phyloP scores from a whole-genome alignment of 2,113 vertebrate genomes.

The Bujurquina vittata region DNA sequence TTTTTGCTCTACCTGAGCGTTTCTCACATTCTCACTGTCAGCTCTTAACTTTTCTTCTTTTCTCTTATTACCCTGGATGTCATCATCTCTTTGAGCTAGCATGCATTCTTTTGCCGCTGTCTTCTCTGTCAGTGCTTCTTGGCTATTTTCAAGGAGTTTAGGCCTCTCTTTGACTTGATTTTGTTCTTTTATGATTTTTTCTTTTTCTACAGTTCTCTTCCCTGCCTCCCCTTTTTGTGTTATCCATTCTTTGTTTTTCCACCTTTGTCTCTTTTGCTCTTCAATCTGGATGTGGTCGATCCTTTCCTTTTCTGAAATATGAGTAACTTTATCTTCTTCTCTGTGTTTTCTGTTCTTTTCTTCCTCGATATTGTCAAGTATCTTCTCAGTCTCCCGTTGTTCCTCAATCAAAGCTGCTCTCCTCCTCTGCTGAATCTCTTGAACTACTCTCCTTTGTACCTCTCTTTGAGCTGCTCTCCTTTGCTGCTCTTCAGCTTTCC shows the following conservation, averaged over 20 bases:
- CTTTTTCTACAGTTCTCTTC: slow-evolving; percentile 9
- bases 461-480: slow-evolving; percentile 10
- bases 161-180: not conserved
- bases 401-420: slow-evolving; percentile 19
- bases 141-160: slow-evolving; percentile 8
- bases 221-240: not conserved
- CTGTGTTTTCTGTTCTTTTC: slow-evolving; percentile 21
- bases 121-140: not conserved
- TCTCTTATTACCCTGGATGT: slow-evolving; percentile 3
- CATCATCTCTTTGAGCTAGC: slow-evolving; percentile 18
- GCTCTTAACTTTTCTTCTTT: slow-evolving; percentile 10
- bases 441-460: not conserved
- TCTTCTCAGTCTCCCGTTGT: slow-evolving; percentile 34
- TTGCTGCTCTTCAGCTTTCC: not conserved
- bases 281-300: not conserved
- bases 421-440: slow-evolving; percentile 16
- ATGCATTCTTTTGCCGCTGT: not conserved
- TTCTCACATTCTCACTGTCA: slow-evolving; percentile 34
- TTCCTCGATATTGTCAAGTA: not conserved
- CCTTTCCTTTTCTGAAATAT: not conserved
- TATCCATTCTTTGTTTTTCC: not conserved
- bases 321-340: not conserved
- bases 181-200: slow-evolving; percentile 23
- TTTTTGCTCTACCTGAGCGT: slow-evolving; percentile 24
- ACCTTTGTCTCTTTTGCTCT: not conserved